Percentiles rank a stretch among this genome's conserved stretches.
phyloP scores from a whole-genome alignment of 1,140 invertebrate genomes.

The Pectinophora gossypiella region DNA sequence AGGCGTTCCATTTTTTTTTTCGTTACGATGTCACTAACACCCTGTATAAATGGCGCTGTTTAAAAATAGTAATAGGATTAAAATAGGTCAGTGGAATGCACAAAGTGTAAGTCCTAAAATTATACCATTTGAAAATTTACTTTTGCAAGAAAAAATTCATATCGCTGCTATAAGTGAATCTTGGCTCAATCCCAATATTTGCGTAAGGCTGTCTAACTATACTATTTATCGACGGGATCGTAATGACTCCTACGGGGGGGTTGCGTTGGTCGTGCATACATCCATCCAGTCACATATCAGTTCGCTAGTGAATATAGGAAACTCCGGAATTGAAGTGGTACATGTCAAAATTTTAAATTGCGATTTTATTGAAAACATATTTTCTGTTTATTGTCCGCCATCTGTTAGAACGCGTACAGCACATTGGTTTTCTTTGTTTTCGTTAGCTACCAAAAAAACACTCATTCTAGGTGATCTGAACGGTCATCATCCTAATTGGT shows the following conservation, averaged over 20 bases:
- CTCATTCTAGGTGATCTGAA: not conserved
- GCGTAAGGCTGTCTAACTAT: not conserved
- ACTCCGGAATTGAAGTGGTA: not conserved
- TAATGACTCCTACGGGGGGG: constrained; percentile 2
- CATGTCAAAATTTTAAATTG: constrained; percentile 6
- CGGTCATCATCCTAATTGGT: not conserved
- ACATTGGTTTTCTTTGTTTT: constrained; percentile 1
- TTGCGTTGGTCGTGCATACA: not conserved
- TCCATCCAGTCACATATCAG: not conserved
- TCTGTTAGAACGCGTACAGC: not conserved
- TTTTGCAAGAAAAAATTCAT: constrained; percentile 9
- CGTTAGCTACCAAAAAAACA: not conserved
- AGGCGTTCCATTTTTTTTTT: too few species aligned
- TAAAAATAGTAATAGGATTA: not conserved
- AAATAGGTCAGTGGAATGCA: constrained; percentile 9
- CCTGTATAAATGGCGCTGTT: not conserved
- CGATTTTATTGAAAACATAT: constrained; percentile 2
- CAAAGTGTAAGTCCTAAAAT: not conserved
- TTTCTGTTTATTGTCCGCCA: constrained; percentile 5
- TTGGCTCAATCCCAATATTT: not conserved
- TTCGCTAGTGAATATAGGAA: not conserved
- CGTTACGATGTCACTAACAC: too few species aligned
- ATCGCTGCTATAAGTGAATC: constrained; percentile 4
- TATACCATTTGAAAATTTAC: not conserved
- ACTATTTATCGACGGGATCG: constrained; percentile 2